Base-by-base conservation (phyloP, 2,797 vertebrate species). In the Gouania willdenowi region DNA sequence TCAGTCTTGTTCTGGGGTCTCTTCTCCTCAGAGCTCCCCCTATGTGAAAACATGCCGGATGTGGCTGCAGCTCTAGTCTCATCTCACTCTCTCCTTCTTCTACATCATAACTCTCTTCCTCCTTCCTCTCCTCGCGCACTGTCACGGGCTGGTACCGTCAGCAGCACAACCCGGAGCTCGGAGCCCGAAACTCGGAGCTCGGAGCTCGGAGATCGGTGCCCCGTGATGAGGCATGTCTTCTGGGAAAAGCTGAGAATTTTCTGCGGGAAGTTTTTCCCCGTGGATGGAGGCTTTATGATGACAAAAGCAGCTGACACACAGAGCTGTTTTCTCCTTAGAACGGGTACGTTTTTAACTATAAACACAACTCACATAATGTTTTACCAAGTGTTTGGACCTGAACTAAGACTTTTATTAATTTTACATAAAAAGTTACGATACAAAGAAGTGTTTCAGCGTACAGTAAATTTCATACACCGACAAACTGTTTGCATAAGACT, bases 21-120 rank as follows among this genome's bases (percentile, higher is more conserved):
- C 62, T 41, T 57, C 76, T 53, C 53, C 40, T 44, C 57, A 46
- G 47, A 3, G 30, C 63, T 33, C 49, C 74, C 59, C 50, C 62
- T 56, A 46, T 34, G 20, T 40, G 71, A 62, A 71, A 69, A 42
- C 52, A 74, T 46, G 42, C 82, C 82, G 78, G 81, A 82, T 83
- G 79, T 85, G 47, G 18, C 13, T 7, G 6, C 32, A 17, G 36
- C 48, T 49, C 51, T n/a, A 10, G 28, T 27, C 52, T 79, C 62
- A 65, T 77, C 61, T 66, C 50, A 54, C 55, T 60, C 66, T 71
- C 26, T 57, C 34, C 46, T 10, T 14, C 16, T 6, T 5, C 3
- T 9, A 1, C 20, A 1, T 26, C 14, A 13, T 14, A 13, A 14
- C 13, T 14, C 13, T 14, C 13, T 14, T 13, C 14, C 16, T 6